Evolutionary conservation across 2,888 invertebrate genomes (phyloP), one percentile per base, ranked within the genome.

Genomic region (Drosophila bunnanda): DNA sequence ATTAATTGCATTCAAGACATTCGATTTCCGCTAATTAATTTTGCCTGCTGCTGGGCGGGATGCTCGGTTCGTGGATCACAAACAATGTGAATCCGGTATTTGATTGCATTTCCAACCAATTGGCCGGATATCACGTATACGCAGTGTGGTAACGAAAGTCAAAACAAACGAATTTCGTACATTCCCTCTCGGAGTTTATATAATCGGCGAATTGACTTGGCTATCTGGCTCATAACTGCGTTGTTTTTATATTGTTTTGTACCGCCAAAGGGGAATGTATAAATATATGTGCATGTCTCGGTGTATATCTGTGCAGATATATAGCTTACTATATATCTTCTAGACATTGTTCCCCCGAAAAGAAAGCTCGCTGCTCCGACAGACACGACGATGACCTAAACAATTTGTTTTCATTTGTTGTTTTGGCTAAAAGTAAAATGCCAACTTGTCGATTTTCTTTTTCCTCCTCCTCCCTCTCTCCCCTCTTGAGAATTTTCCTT

Each of bases 361-460:
- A 34, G 34, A 61, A 58, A 61, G 61, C 61, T 58, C 59, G 20
- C 59, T n/a, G 28, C 59, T 57, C 32, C 41, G 53, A 61, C 53
- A 76, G 46, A 55, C 25, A 69, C 65, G 73, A 77, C 81, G 82
- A 75, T 80, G 78, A 82, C 76, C 88, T 77, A 88, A 83, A 88
- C 88, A 83, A 82, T 78, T 88, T 50, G 73, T 71, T 73, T 65
- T 73, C 56, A 56, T 71, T 72, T 71, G 71, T 62, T 72, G 53
- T 61, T 50, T 61, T 71, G 56, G 64, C 74, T 76, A 68, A 80
- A 83, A 80, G 88, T 88, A 85, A 85, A 88, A 88, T 85, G 88
- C 86, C 82, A 83, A 85, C 68, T 82, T 65, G 44, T 74, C 36
- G 61, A 53, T 70, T 69, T 70, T 69, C 50, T 52, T 34, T 56